Conservation (phyloP, 2,797 vertebrate species). For the Amblyopsis hoosieri region DNA sequence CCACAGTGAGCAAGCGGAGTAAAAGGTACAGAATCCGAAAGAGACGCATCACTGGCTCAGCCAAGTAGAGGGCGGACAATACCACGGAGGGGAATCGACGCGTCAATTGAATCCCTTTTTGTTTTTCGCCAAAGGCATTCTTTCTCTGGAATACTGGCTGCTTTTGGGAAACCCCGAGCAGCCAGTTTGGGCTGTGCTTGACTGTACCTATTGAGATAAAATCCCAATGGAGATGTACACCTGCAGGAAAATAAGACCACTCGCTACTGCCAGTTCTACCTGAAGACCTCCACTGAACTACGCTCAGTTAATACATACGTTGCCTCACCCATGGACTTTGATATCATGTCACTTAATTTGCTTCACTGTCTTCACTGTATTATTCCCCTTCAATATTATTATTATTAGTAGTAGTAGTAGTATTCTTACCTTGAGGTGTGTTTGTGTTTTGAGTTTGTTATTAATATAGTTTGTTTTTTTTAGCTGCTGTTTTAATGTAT, state of each 20-base stretch:
- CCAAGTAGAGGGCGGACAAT: slow-evolving; percentile 22
- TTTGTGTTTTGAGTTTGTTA: slow-evolving; percentile 54
- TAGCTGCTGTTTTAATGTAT: slow-evolving; percentile 74
- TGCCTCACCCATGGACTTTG: slow-evolving; percentile 59
- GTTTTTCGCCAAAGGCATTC: slow-evolving; percentile 47
- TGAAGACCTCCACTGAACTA: slow-evolving; percentile 49
- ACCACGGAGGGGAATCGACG: slow-evolving; percentile 25
- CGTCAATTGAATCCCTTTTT: slow-evolving; percentile 50
- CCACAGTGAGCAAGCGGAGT: slow-evolving; percentile 72
- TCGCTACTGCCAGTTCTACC: slow-evolving; percentile 44
- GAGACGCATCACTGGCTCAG: slow-evolving; percentile 25
- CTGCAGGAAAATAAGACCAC: slow-evolving; percentile 41
- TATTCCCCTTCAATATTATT: slow-evolving; percentile 23
- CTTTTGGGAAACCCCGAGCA: slow-evolving; percentile 39
- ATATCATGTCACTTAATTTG: slow-evolving; percentile 37
- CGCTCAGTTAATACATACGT: slow-evolving; percentile 60
- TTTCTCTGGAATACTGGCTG: slow-evolving; percentile 43
- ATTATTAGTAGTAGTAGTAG: neutral
- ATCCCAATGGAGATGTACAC: slow-evolving; percentile 52
- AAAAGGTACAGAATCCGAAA: slow-evolving; percentile 6
- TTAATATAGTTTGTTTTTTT: slow-evolving; percentile 62
- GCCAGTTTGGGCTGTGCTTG: slow-evolving; percentile 51
- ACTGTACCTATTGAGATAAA: slow-evolving; percentile 62
- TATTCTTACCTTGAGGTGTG: slow-evolving; percentile 54
- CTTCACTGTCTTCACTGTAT: slow-evolving; percentile 16